Base-by-base conservation (phyloP, 2,113 vertebrate genomes). In the Circaetus cinerascens region DNA sequence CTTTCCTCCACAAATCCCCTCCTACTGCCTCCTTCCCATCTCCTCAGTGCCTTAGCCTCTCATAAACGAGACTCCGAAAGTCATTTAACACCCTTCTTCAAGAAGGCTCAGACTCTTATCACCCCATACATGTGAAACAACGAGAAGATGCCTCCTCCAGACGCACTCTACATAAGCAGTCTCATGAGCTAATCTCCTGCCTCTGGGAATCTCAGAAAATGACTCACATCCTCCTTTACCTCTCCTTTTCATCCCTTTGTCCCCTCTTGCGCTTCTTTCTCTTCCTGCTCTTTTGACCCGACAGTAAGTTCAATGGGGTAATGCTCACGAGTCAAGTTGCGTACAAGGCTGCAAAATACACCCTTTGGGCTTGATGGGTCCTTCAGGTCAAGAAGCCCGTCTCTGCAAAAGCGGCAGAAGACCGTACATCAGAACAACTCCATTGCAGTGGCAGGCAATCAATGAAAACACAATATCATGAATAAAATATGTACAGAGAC, bases 241-340 rank as follows among this genome's bases (percentile, higher is more conserved):
- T 22, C 15, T 74, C 56, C 16, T 81, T 91, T 88, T 88, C 51
- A 63, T 30, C 17, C 43, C 57, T 53, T n/a, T 69, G 8, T 45
- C 25, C 23, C 14, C 18, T 78, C 15, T 56, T 56, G 13, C 0
- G 1, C 16, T 41, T 26, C 32, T 62, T 79, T 45, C 32, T 73
- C 20, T 50, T 67, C 1, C 0, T 60, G 27, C 40, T 40, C 46
- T 78, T 90, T 69, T 81, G 7, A 51, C 30, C 4, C 0, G 0
- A 10, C 34, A 63, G 8, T 27, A 16, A 43, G 29, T 63, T 90
- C 1, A 1, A 32, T 2, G 1, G 43, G 46, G 45, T 38, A 23
- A 63, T 5, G 34, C 38, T 79, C 5, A n/a, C 3, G 3, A 50
- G 16, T 55, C 15, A n/a, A 45, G n/a, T 15, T 75, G 27, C 3